phyloP scores from a whole-genome alignment of 2,888 invertebrate species.

The Trissonchulus latispiculum region DNA sequence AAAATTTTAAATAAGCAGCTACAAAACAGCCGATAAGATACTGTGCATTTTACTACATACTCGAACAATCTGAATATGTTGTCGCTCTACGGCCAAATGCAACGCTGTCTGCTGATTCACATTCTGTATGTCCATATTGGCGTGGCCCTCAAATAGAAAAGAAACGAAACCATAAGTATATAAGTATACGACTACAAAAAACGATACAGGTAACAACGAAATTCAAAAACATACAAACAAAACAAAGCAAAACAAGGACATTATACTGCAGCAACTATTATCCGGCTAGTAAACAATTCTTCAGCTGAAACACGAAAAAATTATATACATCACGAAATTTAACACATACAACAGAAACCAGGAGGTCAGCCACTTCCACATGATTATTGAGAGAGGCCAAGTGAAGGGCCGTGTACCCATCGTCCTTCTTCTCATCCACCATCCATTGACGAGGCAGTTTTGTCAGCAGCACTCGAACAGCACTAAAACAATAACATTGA shows the following conservation, averaged over 20 bases:
- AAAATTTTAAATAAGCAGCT: too few species aligned
- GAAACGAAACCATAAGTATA: neutral
- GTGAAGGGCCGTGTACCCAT: conserved; percentile 91
- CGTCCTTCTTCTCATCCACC: conserved; percentile 96
- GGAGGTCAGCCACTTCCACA: conserved; percentile 78
- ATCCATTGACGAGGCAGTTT: conserved; percentile 91
- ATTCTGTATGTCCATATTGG: conserved; percentile 88
- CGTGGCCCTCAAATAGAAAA: conserved; percentile 58
- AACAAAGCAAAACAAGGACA: too few species aligned
- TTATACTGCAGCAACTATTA: too few species aligned
- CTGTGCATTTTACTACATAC: too few species aligned
- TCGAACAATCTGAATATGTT: conserved; percentile 93
- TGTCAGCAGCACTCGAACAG: conserved; percentile 84
- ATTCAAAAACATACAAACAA: too few species aligned
- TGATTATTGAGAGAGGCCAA: conserved; percentile 92
- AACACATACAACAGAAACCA: conserved; percentile 52
- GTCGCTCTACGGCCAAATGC: conserved; percentile 88
- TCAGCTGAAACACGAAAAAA: too few species aligned
- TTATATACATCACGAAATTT: too few species aligned
- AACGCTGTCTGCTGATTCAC: conserved; percentile 78
- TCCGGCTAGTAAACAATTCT: too few species aligned
- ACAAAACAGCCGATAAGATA: too few species aligned
- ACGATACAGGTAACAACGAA: too few species aligned
- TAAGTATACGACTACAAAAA: too few species aligned
- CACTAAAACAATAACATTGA: conserved; percentile 56